A percentile compares a stretch with the other conserved stretches of the same genome.
phyloP scores from a whole-genome alignment of 2,888 invertebrate genomes.

The Patella caerulea region DNA sequence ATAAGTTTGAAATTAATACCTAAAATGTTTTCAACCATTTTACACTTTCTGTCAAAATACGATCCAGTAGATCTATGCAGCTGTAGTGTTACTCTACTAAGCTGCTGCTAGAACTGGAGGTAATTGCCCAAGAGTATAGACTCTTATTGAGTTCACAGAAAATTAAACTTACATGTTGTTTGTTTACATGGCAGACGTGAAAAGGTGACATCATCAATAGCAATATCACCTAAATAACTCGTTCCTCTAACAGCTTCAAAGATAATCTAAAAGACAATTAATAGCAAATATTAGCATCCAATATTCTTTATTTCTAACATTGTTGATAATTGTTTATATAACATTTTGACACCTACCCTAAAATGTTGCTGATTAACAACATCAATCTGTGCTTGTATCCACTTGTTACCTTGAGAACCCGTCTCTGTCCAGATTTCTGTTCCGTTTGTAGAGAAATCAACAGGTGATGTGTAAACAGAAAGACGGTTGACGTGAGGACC shows the following conservation, averaged over 20 bases:
- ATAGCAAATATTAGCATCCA: not conserved
- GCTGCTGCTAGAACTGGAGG: too few species aligned
- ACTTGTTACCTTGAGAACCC: constrained; percentile 55
- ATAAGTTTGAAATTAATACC: too few species aligned
- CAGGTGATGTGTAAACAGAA: constrained; percentile 53
- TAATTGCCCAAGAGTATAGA: too few species aligned
- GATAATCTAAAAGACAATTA: constrained; percentile 35
- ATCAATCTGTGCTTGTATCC: constrained; percentile 53
- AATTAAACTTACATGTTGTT: constrained; percentile 37
- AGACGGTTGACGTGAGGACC: constrained; percentile 61
- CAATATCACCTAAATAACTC: constrained; percentile 58
- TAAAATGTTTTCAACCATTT: too few species aligned
- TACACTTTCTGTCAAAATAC: too few species aligned
- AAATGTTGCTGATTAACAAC: constrained; percentile 26
- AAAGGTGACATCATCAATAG: constrained; percentile 61
- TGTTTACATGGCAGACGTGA: constrained; percentile 45
- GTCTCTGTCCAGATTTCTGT: constrained; percentile 53
- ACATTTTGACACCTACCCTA: constrained; percentile 27
- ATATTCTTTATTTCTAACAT: not conserved
- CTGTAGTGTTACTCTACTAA: too few species aligned
- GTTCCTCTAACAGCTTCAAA: constrained; percentile 51
- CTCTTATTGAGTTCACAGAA: too few species aligned
- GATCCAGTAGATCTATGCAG: too few species aligned
- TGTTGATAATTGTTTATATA: too few species aligned
- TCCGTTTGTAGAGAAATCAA: constrained; percentile 13